Conservation (phyloP, 2,797 vertebrate species). For the Rhodeus uyekii region DNA sequence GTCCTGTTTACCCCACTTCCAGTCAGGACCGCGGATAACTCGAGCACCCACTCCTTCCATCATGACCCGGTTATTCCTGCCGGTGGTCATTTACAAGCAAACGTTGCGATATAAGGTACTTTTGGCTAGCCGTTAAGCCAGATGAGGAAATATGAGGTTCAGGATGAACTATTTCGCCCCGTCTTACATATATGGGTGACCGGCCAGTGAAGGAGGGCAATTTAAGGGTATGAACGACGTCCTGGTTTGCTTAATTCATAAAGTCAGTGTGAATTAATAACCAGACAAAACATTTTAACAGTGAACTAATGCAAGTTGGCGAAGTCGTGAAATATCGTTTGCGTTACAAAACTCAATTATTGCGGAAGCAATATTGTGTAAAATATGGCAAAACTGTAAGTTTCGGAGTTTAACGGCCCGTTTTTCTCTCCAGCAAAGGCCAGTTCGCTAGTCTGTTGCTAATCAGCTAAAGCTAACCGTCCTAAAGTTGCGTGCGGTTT, state of each 20-base stretch:
- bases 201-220: constrained; percentile 16
- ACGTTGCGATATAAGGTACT: not conserved
- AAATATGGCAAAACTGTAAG: constrained; percentile 43
- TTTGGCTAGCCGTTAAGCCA: not conserved
- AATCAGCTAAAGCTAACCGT: constrained; percentile 43
- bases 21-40: constrained; percentile 95
- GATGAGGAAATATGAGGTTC: not conserved
- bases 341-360: too few species aligned
- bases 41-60: constrained; percentile 98
- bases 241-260: not conserved
- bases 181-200: constrained; percentile 19
- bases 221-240: not conserved
- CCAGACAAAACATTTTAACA: not conserved
- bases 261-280: not conserved
- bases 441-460: constrained; percentile 38
- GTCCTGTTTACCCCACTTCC: constrained; percentile 99
- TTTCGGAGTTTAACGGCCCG: constrained; percentile 46
- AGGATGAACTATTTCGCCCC: not conserved
- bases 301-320: too few species aligned
- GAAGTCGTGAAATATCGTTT: too few species aligned
- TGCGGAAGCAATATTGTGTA: not conserved
- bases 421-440: not conserved
- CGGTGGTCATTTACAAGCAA: constrained; percentile 87
- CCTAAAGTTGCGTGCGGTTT: constrained; percentile 27
- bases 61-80: constrained; percentile 97